These are phyloP conservation scores for Eulimnadia texana DNA, from an alignment of 1,140 invertebrate genomes.

Conservation along the genomic window DNA sequence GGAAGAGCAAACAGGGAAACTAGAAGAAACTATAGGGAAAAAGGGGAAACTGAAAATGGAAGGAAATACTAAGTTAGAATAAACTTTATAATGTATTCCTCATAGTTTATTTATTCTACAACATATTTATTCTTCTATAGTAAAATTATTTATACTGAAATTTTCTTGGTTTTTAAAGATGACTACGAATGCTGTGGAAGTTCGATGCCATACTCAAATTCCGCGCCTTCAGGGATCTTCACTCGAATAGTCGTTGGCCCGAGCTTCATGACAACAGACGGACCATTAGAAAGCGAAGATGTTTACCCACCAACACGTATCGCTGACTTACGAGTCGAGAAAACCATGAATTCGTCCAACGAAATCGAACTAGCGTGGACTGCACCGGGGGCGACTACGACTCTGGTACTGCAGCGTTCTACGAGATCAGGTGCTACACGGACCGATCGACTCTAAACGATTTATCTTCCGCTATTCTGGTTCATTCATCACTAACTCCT, in stretches of 20 bases:
- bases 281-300: slow-evolving; percentile 21
- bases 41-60: not conserved
- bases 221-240: slow-evolving; percentile 23
- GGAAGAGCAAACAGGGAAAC: no score
- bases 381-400: slow-evolving; percentile 26
- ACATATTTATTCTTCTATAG: no score
- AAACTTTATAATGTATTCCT: no score
- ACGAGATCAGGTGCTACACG: slow-evolving; percentile 26
- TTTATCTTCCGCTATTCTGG: slow-evolving; percentile 24
- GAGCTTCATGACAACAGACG: slow-evolving; percentile 21
- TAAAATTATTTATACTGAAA: no score
- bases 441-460: slow-evolving; percentile 24
- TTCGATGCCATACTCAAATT: slow-evolving; percentile 22
- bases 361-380: slow-evolving; percentile 26
- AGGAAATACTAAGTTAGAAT: no score
- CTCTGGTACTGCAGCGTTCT: slow-evolving; percentile 23
- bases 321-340: slow-evolving; percentile 22
- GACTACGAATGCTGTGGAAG: slow-evolving; percentile 22
- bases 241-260: slow-evolving; percentile 19
- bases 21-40: not conserved
- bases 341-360: slow-evolving; percentile 21
- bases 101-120: no score
- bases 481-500: slow-evolving; percentile 25
- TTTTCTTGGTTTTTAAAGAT: no score
- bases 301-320: slow-evolving; percentile 24